Evolutionary conservation across 64 coral and sea anemone species (phyloP).

Genomic region (Pocillopora verrucosa): DNA sequence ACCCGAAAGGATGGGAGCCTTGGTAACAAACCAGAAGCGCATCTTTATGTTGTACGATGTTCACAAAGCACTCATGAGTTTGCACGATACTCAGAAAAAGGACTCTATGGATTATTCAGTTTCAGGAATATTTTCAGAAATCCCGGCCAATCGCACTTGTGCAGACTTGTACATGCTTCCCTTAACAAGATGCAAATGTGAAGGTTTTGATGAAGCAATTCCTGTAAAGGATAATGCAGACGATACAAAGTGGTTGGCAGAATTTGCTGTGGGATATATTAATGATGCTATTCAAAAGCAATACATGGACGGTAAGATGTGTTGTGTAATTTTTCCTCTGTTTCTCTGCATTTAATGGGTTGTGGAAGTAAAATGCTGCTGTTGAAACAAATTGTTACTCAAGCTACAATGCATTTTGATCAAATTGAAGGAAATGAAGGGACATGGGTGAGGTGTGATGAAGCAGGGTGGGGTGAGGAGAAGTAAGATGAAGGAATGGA

Average conservation of each 20-base stretch:
- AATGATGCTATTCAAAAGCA: constrained; percentile 63
- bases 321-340: background rate
- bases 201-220: constrained; percentile 35
- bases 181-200: constrained; percentile 57
- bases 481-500: no score
- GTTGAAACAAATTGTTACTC: no score
- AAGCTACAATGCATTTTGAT: no score
- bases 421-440: no score
- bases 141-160: constrained; percentile 53
- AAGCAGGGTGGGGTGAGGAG: no score
- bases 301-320: constrained; percentile 49
- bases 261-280: constrained; percentile 51
- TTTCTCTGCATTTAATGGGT: background rate
- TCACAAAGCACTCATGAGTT: constrained; percentile 52
- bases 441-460: no score
- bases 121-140: constrained; percentile 59
- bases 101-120: background rate
- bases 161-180: constrained; percentile 49
- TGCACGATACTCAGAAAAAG: constrained; percentile 26
- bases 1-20: constrained; percentile 15
- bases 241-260: constrained; percentile 55
- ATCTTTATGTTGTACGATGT: constrained; percentile 50
- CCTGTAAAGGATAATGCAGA: constrained; percentile 39
- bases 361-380: background rate
- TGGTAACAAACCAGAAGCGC: constrained; percentile 49